Percentiles rank a stretch among this genome's conserved stretches.
These are phyloP conservation scores for Diarsia rubi DNA, from an alignment of 2,888 invertebrate species.

Conservation along the genomic window DNA sequence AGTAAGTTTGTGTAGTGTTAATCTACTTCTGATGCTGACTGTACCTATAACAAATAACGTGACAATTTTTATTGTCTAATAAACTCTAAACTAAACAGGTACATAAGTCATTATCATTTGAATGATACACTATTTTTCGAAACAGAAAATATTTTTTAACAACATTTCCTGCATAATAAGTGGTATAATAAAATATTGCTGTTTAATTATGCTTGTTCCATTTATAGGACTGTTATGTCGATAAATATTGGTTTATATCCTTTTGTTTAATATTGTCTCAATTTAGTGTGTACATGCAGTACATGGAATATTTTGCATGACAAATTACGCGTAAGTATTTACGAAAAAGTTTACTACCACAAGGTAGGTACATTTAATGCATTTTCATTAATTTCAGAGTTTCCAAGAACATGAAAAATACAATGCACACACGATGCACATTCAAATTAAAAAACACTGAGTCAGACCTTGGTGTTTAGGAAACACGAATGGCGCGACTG, in stretches of 20 bases:
- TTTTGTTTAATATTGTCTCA: not conserved
- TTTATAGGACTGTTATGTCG: not conserved
- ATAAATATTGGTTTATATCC: not conserved
- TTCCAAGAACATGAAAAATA: constrained; percentile 21
- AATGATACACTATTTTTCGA: not conserved
- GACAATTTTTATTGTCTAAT: no score
- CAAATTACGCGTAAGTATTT: not conserved
- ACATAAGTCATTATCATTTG: not conserved
- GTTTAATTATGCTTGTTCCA: no score
- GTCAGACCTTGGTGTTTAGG: constrained; percentile 48
- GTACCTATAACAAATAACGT: no score
- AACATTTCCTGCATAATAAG: not conserved
- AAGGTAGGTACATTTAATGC: not conserved
- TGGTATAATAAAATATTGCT: no score
- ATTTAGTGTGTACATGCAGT: no score
- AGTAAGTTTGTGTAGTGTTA: no score
- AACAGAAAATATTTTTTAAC: not conserved
- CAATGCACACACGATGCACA: constrained; percentile 25
- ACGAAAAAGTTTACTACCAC: not conserved
- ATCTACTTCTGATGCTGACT: no score
- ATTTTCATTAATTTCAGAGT: not conserved
- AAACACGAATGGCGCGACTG: constrained; percentile 56
- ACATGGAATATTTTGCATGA: not conserved
- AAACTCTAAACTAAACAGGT: not conserved
- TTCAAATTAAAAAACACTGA: constrained; percentile 32